Evolutionary conservation across 1,140 invertebrate genomes (phyloP), one percentile per base, ranked within the genome.

Genomic region (Stratiolaelaps scimitus): DNA sequence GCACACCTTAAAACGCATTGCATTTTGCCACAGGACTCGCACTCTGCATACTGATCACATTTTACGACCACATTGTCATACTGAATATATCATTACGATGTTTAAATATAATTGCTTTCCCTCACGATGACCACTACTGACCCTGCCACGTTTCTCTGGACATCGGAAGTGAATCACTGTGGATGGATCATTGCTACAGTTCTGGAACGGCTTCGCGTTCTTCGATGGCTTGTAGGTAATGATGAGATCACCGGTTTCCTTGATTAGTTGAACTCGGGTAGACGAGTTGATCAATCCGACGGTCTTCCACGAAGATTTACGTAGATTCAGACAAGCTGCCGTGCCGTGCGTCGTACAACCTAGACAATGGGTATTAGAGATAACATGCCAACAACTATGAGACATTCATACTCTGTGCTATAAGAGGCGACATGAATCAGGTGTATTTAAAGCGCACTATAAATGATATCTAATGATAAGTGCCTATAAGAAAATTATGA

Each of bases 131-230:
- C 34, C 10, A 40, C 4, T 40, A 60, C 53, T 60, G 15, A 60
- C 53, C 23, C 15, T 26, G 20, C 53, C 53, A 4, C 53, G 53
- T 26, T 60, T 60, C 15, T 15, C 34, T n/a, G 53, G 53, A 23
- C 53, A 60, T 15, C 53, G 53, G 53, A 60, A 26, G 34, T 60
- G 53, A 26, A 60, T 60, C n/a, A 60, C 53, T 23, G 53, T 60
- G 15, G 15, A 15, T 1, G 53, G 53, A 60, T 0, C 1, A 60
- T 15, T 0, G 15, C 1, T 10, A 34, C 53, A 60, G 53, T 60
- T 60, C 2, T 60, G 1, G 20, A 60, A 60, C 17, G 53, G 53
- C 34, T 60, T 60, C 53, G 53, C 2, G 6, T 26, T 15, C 34
- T 15, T 15, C 13, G 15, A 15, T 23, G 26, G 26, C 6, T 26